Evolutionary conservation across 1,140 invertebrate species (phyloP).

Genomic region (Neodiprion lecontei): DNA sequence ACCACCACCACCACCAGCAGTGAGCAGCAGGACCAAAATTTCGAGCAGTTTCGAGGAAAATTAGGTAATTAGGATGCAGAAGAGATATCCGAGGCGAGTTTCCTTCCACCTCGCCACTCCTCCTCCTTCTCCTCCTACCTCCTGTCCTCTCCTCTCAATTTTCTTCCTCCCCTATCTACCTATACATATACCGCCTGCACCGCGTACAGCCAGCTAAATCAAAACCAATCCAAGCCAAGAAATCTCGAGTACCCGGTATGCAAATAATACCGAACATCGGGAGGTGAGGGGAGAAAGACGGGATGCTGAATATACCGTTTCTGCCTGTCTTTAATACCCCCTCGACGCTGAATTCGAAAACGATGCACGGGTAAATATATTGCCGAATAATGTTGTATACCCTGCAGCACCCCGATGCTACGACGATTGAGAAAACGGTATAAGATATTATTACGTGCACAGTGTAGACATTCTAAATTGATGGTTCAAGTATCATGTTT

Average conservation of each 20-base stretch:
- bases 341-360: background rate
- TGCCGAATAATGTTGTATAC: too few species aligned
- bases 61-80: conserved; percentile 62
- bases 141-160: conserved; percentile 21
- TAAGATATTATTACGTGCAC: too few species aligned
- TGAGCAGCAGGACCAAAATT: conserved; percentile 40
- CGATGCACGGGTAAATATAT: background rate
- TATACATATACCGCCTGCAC: background rate
- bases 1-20: conserved; percentile 21
- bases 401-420: too few species aligned
- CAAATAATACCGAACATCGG: conserved; percentile 8
- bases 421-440: too few species aligned
- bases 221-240: conserved; percentile 40
- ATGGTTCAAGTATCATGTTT: too few species aligned
- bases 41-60: conserved; percentile 55
- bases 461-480: too few species aligned
- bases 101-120: background rate
- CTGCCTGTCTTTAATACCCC: background rate
- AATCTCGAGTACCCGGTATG: conserved; percentile 17
- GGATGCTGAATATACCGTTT: background rate
- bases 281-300: background rate
- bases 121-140: background rate
- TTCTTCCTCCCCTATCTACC: conserved; percentile 9
- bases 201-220: conserved; percentile 41
- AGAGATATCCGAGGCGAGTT: conserved; percentile 35